phyloP scores from a whole-genome alignment of 2,113 vertebrate species.

The Lepisosteus oculatus region DNA sequence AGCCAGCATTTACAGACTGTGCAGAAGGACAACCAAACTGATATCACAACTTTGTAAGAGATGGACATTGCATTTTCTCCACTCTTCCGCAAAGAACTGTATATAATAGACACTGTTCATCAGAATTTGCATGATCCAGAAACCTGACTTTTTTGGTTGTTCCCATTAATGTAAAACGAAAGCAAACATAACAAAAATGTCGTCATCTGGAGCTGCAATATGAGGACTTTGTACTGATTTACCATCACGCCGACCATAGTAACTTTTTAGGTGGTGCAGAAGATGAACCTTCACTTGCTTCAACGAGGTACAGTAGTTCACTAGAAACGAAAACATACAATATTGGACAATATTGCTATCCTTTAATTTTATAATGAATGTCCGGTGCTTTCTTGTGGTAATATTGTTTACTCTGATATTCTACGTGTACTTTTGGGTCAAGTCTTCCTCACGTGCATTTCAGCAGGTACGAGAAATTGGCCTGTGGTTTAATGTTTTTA shows the following conservation, averaged over 20 bases:
- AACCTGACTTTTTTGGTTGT: slow-evolving; percentile 50
- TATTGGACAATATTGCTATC: slow-evolving; percentile 48
- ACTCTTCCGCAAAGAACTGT: slow-evolving; percentile 66
- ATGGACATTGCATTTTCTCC: slow-evolving; percentile 52
- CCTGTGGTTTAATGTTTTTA: slow-evolving; percentile 30
- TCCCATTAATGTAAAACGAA: slow-evolving; percentile 39
- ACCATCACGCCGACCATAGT: slow-evolving; percentile 47
- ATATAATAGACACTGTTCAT: slow-evolving; percentile 73
- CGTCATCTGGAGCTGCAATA: slow-evolving; percentile 35
- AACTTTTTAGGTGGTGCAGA: slow-evolving; percentile 37
- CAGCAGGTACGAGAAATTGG: slow-evolving; percentile 31
- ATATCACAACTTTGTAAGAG: slow-evolving; percentile 92
- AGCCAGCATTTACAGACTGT: slow-evolving; percentile 83
- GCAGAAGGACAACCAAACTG: slow-evolving; percentile 92
- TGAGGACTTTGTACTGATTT: slow-evolving; percentile 42
- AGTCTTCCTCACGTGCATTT: slow-evolving; percentile 37
- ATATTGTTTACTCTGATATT: slow-evolving; percentile 27
- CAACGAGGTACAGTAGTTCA: slow-evolving; percentile 42
- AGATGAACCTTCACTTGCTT: slow-evolving; percentile 40
- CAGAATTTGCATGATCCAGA: slow-evolving; percentile 77
- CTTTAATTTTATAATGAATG: slow-evolving; percentile 61
- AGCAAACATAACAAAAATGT: slow-evolving; percentile 44
- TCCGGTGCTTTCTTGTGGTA: slow-evolving; percentile 53
- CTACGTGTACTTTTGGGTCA: slow-evolving; percentile 28
- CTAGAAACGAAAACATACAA: slow-evolving; percentile 55